Base-by-base conservation (phyloP, 35 echinoderm and acorn worm species). In the Nesometra sesokonis region DNA sequence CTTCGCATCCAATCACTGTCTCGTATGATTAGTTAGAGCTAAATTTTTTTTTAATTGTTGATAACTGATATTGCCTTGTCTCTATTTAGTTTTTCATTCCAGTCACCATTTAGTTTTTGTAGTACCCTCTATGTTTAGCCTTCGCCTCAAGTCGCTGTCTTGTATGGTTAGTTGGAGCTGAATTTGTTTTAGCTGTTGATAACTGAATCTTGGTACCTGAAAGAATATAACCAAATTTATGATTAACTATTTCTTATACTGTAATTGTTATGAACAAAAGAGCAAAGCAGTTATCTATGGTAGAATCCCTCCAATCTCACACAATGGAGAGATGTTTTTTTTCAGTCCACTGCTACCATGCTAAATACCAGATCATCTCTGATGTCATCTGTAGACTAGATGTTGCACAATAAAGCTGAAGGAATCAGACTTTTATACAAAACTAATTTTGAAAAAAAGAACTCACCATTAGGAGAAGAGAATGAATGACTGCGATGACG, bases 41-140 rank as follows among this genome's bases (percentile, higher is more conserved):
- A 91, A 97, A 85, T 91, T 97, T 46, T 91, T n/a, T 93, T 89
- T 97, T 97, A 35, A 93, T 88, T 77, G 91, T 86, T 40, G 91
- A 91, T 36, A 97, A 89, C 47, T 90, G 94, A 82, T n/a, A n/a
- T n/a, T n/a, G n/a, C n/a, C n/a, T n/a, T n/a, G n/a, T n/a, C n/a
- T n/a, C n/a, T n/a, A n/a, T n/a, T n/a, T n/a, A n/a, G n/a, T n/a
- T n/a, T n/a, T n/a, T n/a, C n/a, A n/a, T 43, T 43, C 38, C 38
- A n/a, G n/a, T n/a, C 15, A 15, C 15, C 21, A 67, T 67, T 27
- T n/a, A 67, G 23, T 67, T 19, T 67, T 67, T 67, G 11, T 67
- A 67, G 23, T 67, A 39, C 11, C 81, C 81, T 37, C 9, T 38
- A 39, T 37, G 23, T 29, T 37, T 35, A 37, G 34, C 35, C 27